Conservation (phyloP, 2,888 invertebrate species). For the Prosapia bicincta region DNA sequence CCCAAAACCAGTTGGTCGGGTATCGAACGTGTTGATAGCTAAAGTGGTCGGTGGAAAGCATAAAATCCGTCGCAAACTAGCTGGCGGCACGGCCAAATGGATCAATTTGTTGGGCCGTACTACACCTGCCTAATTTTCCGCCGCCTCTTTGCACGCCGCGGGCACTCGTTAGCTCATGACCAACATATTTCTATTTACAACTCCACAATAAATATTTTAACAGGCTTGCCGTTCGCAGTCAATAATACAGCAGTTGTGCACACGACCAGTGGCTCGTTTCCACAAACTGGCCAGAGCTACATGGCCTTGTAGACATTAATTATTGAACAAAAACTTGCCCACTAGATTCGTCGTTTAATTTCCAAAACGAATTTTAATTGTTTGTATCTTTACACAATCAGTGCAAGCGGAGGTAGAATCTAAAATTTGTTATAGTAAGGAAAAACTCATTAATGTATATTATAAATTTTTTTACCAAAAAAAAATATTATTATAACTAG, state of each 20-base stretch:
- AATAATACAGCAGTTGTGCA: background rate
- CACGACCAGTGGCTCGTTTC: background rate
- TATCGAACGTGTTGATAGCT: background rate
- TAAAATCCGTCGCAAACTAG: background rate
- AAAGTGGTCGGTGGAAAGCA: background rate
- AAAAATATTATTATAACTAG: too few relatives aligned
- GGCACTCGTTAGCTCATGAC: background rate
- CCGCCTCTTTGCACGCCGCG: background rate
- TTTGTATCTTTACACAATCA: too few relatives aligned
- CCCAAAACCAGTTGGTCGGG: background rate
- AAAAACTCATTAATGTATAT: too few relatives aligned
- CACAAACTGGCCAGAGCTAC: background rate
- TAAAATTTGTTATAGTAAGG: too few relatives aligned
- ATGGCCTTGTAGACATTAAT: too few relatives aligned
- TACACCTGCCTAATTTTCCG: background rate
- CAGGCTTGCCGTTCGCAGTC: background rate
- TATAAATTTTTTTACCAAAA: too few relatives aligned
- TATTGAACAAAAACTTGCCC: too few relatives aligned
- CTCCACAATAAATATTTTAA: background rate
- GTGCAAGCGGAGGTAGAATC: too few relatives aligned
- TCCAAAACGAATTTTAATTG: too few relatives aligned
- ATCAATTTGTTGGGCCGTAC: background rate
- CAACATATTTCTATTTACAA: background rate
- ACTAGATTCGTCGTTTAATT: too few relatives aligned
- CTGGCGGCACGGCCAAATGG: background rate